Percentiles rank a stretch among this genome's conserved stretches.
Evolutionary conservation across 2,113 vertebrate species (phyloP).

Genomic region (Malurus melanocephalus): DNA sequence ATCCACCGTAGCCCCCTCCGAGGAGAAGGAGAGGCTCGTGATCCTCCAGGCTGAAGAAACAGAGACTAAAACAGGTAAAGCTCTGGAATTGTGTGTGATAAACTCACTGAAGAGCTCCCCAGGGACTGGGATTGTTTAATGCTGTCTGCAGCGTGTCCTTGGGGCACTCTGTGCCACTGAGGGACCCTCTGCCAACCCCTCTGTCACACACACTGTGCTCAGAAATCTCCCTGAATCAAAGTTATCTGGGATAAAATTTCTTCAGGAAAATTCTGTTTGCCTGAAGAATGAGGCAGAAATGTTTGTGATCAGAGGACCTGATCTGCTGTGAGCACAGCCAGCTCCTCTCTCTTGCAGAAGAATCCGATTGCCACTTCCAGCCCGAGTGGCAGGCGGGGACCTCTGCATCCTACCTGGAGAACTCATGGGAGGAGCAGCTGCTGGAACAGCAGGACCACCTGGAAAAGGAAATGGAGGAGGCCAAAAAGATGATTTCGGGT

Average conservation of each 20-base stretch:
- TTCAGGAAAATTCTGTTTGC: not conserved
- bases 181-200: not conserved
- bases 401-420: constrained; percentile 71
- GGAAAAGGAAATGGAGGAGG: constrained; percentile 93
- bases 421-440: constrained; percentile 88
- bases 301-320: not conserved
- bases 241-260: not conserved
- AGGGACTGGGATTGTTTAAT: not conserved
- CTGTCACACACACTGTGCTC: not conserved
- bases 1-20: constrained; percentile 68
- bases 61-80: constrained; percentile 73
- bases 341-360: constrained; percentile 53
- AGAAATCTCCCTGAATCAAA: not conserved
- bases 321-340: not conserved
- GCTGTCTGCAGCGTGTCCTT: not conserved
- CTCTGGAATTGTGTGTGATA: not conserved
- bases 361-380: constrained; percentile 42
- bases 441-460: constrained; percentile 91
- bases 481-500: constrained; percentile 92
- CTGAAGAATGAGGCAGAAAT: not conserved
- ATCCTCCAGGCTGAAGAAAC: constrained; percentile 68
- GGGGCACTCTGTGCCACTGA: not conserved
- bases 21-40: constrained; percentile 76
- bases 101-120: not conserved
- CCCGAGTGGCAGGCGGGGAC: constrained; percentile 72